Conservation (phyloP, 2,888 invertebrate genomes). For the Morpho achilles region DNA sequence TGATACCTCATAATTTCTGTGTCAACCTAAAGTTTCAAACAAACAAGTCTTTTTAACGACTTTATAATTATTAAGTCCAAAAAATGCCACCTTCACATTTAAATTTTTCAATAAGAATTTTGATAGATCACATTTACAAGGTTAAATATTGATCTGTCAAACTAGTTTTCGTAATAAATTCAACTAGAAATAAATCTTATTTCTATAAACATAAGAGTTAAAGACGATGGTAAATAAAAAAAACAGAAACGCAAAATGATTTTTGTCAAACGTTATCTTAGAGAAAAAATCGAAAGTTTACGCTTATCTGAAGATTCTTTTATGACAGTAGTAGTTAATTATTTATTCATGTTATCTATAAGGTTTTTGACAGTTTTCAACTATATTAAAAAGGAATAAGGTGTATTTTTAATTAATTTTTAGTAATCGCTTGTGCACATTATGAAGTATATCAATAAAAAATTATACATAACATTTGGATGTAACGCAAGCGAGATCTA, state of each 20-base stretch:
- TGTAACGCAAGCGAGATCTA: slow-evolving; percentile 8
- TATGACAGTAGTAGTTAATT: slow-evolving; percentile 24
- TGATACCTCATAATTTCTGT: slow-evolving; percentile 14
- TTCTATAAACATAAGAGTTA: neutral
- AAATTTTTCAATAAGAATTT: slow-evolving; percentile 19
- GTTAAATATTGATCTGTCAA: neutral
- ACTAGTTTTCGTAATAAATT: neutral
- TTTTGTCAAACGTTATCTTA: slow-evolving; percentile 11
- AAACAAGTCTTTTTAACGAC: slow-evolving; percentile 12
- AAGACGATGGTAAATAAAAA: neutral
- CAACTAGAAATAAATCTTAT: slow-evolving; percentile 8
- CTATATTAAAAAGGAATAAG: neutral
- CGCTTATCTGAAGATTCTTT: slow-evolving; percentile 25
- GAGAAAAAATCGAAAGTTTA: slow-evolving; percentile 24
- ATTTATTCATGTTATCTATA: slow-evolving; percentile 19
- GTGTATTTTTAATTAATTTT: neutral
- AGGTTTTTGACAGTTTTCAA: slow-evolving; percentile 5
- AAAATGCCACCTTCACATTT: slow-evolving; percentile 15
- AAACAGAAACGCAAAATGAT: neutral
- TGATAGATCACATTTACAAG: slow-evolving; percentile 5
- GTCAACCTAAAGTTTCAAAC: slow-evolving; percentile 10
- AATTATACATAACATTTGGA: slow-evolving; percentile 6
- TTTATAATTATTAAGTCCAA: slow-evolving; percentile 14
- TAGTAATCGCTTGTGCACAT: neutral
- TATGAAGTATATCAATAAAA: slow-evolving; percentile 4